Evolutionary conservation across 2,888 invertebrate species (phyloP).

Genomic region (Stenurella melanura): DNA sequence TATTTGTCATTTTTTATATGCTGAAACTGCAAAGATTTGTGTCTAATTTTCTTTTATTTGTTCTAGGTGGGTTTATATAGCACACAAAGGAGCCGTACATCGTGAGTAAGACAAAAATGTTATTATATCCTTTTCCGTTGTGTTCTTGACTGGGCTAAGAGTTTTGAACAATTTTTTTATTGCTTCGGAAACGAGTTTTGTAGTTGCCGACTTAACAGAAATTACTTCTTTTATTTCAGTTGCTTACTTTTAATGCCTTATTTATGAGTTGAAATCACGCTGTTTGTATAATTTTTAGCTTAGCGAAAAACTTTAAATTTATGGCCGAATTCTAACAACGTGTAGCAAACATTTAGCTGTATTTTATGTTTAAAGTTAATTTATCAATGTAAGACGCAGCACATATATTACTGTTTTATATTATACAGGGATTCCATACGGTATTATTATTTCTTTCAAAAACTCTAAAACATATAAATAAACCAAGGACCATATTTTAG

Average conservation of each 20-base stretch:
- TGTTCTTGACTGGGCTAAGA: background rate
- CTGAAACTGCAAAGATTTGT: conserved; percentile 26
- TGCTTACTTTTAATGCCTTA: conserved; percentile 1
- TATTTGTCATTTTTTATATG: conserved; percentile 9
- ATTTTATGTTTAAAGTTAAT: background rate
- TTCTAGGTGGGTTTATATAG: conserved; percentile 29
- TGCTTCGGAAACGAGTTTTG: background rate
- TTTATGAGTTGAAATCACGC: background rate
- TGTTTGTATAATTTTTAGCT: background rate
- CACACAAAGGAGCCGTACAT: conserved; percentile 32
- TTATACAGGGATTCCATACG: too few species aligned
- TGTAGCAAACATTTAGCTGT: background rate
- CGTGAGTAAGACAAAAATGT: conserved; percentile 28
- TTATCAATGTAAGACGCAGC: background rate
- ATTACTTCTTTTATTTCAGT: background rate
- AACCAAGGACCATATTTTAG: too few species aligned
- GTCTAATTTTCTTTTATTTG: conserved; percentile 39
- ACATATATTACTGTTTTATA: too few species aligned
- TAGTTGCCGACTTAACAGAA: background rate
- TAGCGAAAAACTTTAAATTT: background rate
- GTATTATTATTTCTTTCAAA: too few species aligned
- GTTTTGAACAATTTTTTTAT: background rate
- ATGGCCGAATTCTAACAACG: background rate
- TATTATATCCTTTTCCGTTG: conserved; percentile 10
- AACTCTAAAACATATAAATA: too few species aligned